Base-by-base conservation (phyloP, 2,797 vertebrate genomes). In the Hirundo rustica region DNA sequence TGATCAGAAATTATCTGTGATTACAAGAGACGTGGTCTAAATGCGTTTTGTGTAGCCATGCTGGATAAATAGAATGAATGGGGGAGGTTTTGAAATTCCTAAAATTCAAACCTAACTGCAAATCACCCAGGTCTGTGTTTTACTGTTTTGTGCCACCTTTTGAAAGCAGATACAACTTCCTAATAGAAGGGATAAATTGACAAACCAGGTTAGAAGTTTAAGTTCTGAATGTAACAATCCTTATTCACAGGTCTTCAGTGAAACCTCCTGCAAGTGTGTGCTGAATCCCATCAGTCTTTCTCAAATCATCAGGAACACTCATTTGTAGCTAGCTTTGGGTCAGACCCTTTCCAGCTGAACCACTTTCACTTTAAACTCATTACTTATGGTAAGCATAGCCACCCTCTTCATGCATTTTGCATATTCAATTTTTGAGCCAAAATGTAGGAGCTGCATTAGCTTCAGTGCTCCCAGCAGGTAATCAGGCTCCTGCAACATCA, bases 391-490 rank as follows among this genome's bases (percentile, higher is more conserved):
- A 93, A 95, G 88, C 77, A 48, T 38, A 54, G 50, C 80, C 81
- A 86, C 53, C 22, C 40, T 85, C 60, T 76, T 70, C 70, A 57
- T 92, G 66, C 79, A 84, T 86, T 93, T 95, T 96, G 76, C 82
- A 90, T 93, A 93, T 76, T 94, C 89, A 88, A 5, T 90, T 95
- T 94, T 79, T 79, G 84, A 73, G 82, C 73, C 92, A 88, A 94
- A 94, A 93, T 53, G 32, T 1, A 55, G 91, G 79, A 96, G 79
- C 83, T 90, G 60, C 83, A n/a, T 82, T 68, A 94, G 60, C 70
- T 68, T 29, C 89, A 84, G 82, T 25, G 44, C 78, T 93, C 94
- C 55, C 88, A 90, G 93, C 95, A 96, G 83, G 76, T 74, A 90
- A 90, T 73, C 91, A 85, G 54, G 89, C 85, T 92, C 73, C 79